Base-by-base conservation (phyloP, 2,113 vertebrate genomes). In the Dromas ardeola region DNA sequence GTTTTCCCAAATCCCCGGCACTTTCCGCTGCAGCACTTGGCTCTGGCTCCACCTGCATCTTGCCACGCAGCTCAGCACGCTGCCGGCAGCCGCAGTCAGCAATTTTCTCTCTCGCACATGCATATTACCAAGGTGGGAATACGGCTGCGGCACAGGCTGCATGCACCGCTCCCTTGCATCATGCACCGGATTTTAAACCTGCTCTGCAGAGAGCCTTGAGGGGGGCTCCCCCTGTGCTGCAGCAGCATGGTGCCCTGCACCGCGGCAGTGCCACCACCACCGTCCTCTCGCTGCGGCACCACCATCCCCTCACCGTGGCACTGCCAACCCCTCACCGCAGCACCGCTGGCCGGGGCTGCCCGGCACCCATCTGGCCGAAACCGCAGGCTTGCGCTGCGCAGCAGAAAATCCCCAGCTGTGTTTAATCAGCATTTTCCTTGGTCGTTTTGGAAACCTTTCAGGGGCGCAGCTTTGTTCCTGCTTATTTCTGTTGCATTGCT, bases 141-240 rank as follows among this genome's bases (percentile, higher is more conserved):
- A 7, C 7, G 21, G 5, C 23, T 15, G 12, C 0, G 10, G 30
- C 0, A 9, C 52, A 1, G 7, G 9, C 4, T 25, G 1, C 62
- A 0, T 3, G 23, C 45, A 3, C 40, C 1, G 10, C 11, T 42
- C n/a, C 59, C 40, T 14, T 18, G 3, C 27, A 10, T 42, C 38
- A 0, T 0, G 3, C 11, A 3, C 13, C 2, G 67, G 29, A 18
- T 15, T n/a, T 17, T 27, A 26, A 42, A 22, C 1, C 70, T 13
- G 32, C 79, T 15, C 38, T 13, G 26, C 34, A 26, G 18, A 6
- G 18, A 22, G 55, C 81, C 55, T 6, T 4, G 59, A 3, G 29
- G 34, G 65, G 18, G 6, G 38, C 42, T 62, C 19, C 52, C 45
- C 22, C 1, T 2, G 0, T 16, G 2, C 27, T 13, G 20, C 38